Evolutionary conservation across 2,888 invertebrate species (phyloP), one percentile per base, ranked within the genome.

Genomic region (Erebia ligea): DNA sequence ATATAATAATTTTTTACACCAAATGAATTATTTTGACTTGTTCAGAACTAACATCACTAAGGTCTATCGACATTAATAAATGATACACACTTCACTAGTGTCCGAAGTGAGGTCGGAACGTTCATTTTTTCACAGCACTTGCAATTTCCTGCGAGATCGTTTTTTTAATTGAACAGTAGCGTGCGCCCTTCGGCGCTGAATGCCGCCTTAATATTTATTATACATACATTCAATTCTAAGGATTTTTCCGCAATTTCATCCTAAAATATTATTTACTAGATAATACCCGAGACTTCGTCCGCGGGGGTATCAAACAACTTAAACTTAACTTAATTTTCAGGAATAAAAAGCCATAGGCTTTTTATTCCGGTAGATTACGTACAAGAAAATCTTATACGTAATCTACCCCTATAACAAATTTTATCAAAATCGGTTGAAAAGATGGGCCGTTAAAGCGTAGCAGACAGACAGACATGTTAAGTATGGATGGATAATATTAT

Each of bases 11-110:
- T 66, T 67, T 58, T 72, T 15, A 58, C 50, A 72, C 69, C 64
- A 54, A 10, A 25, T 50, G 4, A 1, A 58, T 58, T 48, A 57
- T 58, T 25, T 58, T n/a, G 58, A 9, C 34, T 25, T 10, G 4
- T 42, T 25, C 58, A 13, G 13, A 48, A 56, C 17, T 19, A 48
- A 52, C n/a, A 58, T 52, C 62, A 61, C 57, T 19, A 42, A 11
- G 48, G 66, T 45, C 15, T 67, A 54, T 69, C 69, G 73, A 65
- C 54, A 73, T 34, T 34, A 34, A 34, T 68, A 66, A 63, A 56
- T 21, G 54, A 25, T 25, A 70, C 61, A 74, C 82, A 82, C 86
- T 81, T 78, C 85, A 86, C 84, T 83, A 77, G 67, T 72, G 74
- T 75, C 77, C 74, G 72, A 65, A 68, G 58, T 64, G 57, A 59